Base-by-base conservation (phyloP, 2,113 vertebrate species). In the Greenwoodochromis staneri region DNA sequence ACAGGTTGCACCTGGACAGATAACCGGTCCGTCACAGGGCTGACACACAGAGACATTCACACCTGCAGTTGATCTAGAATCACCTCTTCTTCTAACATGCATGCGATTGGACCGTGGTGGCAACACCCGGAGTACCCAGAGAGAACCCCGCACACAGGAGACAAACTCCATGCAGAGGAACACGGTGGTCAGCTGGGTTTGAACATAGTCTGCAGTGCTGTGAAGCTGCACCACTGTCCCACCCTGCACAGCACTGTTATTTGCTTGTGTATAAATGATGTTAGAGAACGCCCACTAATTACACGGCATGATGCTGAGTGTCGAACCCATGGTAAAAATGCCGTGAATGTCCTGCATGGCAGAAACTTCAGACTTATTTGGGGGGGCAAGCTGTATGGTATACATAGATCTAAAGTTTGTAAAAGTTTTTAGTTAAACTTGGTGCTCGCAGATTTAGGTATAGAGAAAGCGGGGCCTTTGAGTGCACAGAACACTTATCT, bases 11-110 rank as follows among this genome's bases (percentile, higher is more conserved):
- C 36, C 36, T 38, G 19, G 63, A 69, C 63, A 40, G 63, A 40
- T 0, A 13, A 40, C 63, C 4, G 19, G 34, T 13, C 11, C 7
- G 2, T 40, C 19, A 21, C 11, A 0, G 19, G 36, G 36, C 34
- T 69, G 34, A n/a, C 34, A 8, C 63, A 21, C 34, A 21, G 63
- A 69, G 0, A 69, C 36, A 40, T 21, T 40, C 11, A 69, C 19
- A 40, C 36, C 34, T 40, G 34, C 36, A 40, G 7, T 8, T 21
- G 19, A 40, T 69, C 7, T 13, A 69, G 63, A 69, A 69, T 66
- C 19, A 66, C 19, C 19, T 38, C 10, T 38, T 13, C 6, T 38
- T 17, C 61, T 69, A 40, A 69, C 19, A 63, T 63, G 31, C 59
- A 34, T 63, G 31, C 4, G 3, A 34, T 34, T 63, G 29, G 59